These are phyloP conservation scores for Drosophila paramelanica DNA, from an alignment of 2,888 invertebrate genomes.

Conservation along the genomic window DNA sequence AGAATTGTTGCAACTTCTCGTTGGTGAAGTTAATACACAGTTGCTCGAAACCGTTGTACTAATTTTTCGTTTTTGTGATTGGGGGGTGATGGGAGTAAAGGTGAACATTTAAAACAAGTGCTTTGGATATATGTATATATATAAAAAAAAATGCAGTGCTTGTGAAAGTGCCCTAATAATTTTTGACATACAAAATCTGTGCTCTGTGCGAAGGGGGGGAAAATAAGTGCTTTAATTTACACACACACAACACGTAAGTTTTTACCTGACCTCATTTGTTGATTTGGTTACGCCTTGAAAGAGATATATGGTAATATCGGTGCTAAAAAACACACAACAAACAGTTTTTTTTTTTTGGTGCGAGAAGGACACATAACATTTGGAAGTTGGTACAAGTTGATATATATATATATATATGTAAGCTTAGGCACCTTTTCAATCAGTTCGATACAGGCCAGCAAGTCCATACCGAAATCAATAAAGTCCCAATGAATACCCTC, in stretches of 20 bases:
- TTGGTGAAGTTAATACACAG: conserved; percentile 99
- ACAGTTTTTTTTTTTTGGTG: conserved; percentile 36
- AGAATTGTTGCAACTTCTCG: conserved; percentile 99
- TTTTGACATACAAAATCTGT: conserved; percentile 22
- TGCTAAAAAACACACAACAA: conserved; percentile 58
- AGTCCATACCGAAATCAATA: conserved; percentile 99
- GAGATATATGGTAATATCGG: conserved; percentile 21
- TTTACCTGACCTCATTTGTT: conserved; percentile 10
- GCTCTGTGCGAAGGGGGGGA: conserved; percentile 8
- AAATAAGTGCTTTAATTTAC: conserved; percentile 12
- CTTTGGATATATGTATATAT: conserved; percentile 1
- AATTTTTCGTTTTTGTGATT: conserved; percentile 57
- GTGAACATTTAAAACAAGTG: conserved; percentile 57
- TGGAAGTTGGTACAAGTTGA: background rate
- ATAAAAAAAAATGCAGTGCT: conserved; percentile 22
- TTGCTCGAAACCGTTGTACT: conserved; percentile 99
- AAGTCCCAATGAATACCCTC: conserved; percentile 99
- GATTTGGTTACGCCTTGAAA: conserved; percentile 19
- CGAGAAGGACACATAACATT: conserved; percentile 43
- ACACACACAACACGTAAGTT: conserved; percentile 22
- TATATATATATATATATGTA: conserved; percentile 1
- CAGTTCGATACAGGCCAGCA: conserved; percentile 98
- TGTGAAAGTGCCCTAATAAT: conserved; percentile 14
- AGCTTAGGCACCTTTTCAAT: conserved; percentile 93
- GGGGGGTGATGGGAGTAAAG: background rate